Percentiles rank a stretch among this genome's conserved stretches.
phyloP scores from a whole-genome alignment of 2,113 vertebrate genomes.

The Pungitius pungitius region DNA sequence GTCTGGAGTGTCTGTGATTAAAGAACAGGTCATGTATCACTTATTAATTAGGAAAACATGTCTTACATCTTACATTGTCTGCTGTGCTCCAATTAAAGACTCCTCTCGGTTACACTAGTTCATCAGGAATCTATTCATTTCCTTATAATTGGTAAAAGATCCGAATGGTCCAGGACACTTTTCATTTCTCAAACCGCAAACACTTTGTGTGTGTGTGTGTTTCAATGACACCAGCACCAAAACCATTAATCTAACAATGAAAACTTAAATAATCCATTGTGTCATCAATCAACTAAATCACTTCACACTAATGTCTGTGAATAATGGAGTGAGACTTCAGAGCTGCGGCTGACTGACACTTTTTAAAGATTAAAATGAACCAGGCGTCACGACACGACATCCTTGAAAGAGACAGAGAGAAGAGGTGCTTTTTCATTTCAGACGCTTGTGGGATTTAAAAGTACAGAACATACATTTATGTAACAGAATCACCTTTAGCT shows the following conservation, averaged over 20 bases:
- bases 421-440: not conserved
- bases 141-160: not conserved
- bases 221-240: not conserved
- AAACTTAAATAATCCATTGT: no score
- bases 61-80: no score
- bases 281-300: not conserved
- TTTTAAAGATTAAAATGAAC: not conserved
- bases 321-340: not conserved
- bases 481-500: not conserved
- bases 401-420: slow-evolving; percentile 14
- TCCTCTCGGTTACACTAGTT: not conserved
- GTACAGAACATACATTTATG: not conserved
- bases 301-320: not conserved
- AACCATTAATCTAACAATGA: not conserved
- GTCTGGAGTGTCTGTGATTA: no score
- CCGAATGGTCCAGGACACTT: not conserved
- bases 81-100: not conserved
- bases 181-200: not conserved
- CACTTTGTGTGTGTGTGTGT: not conserved
- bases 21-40: not conserved
- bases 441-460: not conserved
- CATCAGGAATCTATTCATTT: not conserved
- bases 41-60: not conserved
- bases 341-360: slow-evolving; percentile 14
- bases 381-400: not conserved